Percentiles rank a stretch among this genome's conserved stretches.
phyloP scores from a whole-genome alignment of 2,888 invertebrate genomes.

The Trichogramma dendrolimi region DNA sequence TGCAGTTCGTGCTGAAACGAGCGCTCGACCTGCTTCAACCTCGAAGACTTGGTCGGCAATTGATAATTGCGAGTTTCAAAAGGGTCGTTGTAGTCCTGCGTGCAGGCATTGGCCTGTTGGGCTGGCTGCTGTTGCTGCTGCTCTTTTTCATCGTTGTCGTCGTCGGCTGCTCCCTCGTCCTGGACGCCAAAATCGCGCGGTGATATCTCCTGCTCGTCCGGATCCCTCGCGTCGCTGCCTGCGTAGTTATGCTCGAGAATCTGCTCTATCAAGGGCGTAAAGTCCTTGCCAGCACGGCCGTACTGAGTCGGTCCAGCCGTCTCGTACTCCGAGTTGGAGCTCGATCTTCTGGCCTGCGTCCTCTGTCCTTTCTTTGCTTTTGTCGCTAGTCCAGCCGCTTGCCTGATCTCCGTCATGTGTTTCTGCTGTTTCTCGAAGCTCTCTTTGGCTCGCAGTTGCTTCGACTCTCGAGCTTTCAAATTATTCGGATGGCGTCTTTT shows the following conservation, averaged over 20 bases:
- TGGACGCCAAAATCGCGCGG: too few relatives aligned
- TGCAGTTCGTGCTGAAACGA: constrained; percentile 55
- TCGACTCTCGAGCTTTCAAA: constrained; percentile 11
- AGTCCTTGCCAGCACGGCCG: background rate
- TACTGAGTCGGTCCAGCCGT: too few relatives aligned
- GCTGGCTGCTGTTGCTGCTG: background rate
- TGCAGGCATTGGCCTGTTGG: background rate
- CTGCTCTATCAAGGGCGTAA: background rate
- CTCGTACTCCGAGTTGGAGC: background rate
- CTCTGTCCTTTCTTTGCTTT: background rate
- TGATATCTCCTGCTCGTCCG: background rate
- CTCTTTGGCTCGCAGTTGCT: constrained; percentile 32
- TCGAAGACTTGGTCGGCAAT: constrained; percentile 64
- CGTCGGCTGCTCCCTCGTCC: background rate
- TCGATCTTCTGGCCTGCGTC: constrained; percentile 1
- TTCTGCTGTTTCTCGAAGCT: constrained; percentile 40
- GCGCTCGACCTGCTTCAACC: constrained; percentile 60
- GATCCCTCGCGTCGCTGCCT: background rate
- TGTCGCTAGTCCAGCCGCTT: background rate
- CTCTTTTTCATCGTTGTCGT: background rate
- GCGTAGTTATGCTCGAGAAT: background rate
- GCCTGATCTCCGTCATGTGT: constrained; percentile 34
- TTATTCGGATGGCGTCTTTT: constrained; percentile 7
- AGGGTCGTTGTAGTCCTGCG: constrained; percentile 29
- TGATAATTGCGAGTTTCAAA: constrained; percentile 53